Percentiles rank a stretch among this genome's conserved stretches.
These are phyloP conservation scores for Sebastes iracundus DNA, from an alignment of 2,797 vertebrate species.

Conservation along the genomic window DNA sequence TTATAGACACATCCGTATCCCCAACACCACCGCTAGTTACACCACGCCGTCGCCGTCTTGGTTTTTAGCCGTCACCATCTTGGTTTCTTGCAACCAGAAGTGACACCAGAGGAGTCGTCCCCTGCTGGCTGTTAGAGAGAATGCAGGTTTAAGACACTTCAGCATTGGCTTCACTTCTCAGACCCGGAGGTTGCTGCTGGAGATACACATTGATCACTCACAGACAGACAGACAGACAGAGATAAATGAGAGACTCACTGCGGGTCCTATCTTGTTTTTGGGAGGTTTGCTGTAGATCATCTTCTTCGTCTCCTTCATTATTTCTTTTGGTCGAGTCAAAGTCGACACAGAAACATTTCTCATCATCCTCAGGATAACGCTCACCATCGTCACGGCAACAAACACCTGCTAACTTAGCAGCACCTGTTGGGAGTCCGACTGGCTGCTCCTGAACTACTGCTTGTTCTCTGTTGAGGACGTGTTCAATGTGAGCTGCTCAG, in stretches of 20 bases:
- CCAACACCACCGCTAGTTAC: no score
- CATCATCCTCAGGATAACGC: constrained; percentile 47
- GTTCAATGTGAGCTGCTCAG: neutral
- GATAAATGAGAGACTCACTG: constrained; percentile 75
- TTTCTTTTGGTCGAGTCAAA: constrained; percentile 30
- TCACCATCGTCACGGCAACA: constrained; percentile 1
- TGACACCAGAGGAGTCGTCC: no score
- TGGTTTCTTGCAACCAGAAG: no score
- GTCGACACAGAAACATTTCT: constrained; percentile 9
- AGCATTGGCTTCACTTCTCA: no score
- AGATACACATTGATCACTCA: no score
- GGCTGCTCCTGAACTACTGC: neutral
- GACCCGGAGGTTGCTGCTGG: no score
- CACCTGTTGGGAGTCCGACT: neutral
- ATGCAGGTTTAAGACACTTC: no score
- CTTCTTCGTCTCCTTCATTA: constrained; percentile 53
- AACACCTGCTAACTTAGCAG: neutral
- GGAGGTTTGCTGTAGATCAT: constrained; percentile 83
- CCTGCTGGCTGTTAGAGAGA: no score
- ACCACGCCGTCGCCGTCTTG: no score
- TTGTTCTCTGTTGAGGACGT: neutral
- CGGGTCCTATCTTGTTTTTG: constrained; percentile 76
- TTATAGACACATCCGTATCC: no score
- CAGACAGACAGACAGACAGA: neutral
- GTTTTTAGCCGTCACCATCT: no score